Evolutionary conservation across 2,797 vertebrate species (phyloP).

Genomic region (Typhlichthys subterraneus): DNA sequence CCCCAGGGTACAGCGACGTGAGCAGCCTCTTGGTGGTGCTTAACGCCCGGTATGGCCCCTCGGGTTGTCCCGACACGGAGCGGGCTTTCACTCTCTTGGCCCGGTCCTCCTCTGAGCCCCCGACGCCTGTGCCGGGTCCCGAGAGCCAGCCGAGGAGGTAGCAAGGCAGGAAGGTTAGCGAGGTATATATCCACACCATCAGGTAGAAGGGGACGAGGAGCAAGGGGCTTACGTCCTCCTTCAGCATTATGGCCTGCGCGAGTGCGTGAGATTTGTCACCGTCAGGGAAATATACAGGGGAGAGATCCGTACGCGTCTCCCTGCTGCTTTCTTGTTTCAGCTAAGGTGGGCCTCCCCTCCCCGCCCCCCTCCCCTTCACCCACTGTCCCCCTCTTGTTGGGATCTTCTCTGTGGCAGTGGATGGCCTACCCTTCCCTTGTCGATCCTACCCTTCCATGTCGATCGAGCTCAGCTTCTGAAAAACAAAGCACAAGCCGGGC

Average conservation of each 20-base stretch:
- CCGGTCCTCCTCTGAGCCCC: constrained; percentile 76
- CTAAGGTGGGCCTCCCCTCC: constrained; percentile 3
- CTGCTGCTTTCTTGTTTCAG: neutral
- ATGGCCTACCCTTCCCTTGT: neutral
- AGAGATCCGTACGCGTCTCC: neutral
- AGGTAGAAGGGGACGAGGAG: constrained; percentile 87
- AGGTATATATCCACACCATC: constrained; percentile 82
- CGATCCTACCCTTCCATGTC: neutral
- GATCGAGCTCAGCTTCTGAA: constrained; percentile 7
- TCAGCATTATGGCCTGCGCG: constrained; percentile 82
- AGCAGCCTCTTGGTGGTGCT: constrained; percentile 78
- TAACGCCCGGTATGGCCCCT: constrained; percentile 85
- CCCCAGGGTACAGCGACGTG: constrained; percentile 81
- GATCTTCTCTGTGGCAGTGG: neutral
- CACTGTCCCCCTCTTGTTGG: neutral
- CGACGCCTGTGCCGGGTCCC: constrained; percentile 49
- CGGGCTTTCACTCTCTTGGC: constrained; percentile 83
- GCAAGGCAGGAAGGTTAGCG: constrained; percentile 86
- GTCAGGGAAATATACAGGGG: no score
- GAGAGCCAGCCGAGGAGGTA: constrained; percentile 73
- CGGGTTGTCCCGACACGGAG: constrained; percentile 75
- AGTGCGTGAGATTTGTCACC: neutral
- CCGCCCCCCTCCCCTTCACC: neutral
- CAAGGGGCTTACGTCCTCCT: constrained; percentile 87
- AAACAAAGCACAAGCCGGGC: constrained; percentile 12